Evolutionary conservation across 1,140 invertebrate species (phyloP), one percentile per base, ranked within the genome.

Genomic region (Procambarus virginalis): DNA sequence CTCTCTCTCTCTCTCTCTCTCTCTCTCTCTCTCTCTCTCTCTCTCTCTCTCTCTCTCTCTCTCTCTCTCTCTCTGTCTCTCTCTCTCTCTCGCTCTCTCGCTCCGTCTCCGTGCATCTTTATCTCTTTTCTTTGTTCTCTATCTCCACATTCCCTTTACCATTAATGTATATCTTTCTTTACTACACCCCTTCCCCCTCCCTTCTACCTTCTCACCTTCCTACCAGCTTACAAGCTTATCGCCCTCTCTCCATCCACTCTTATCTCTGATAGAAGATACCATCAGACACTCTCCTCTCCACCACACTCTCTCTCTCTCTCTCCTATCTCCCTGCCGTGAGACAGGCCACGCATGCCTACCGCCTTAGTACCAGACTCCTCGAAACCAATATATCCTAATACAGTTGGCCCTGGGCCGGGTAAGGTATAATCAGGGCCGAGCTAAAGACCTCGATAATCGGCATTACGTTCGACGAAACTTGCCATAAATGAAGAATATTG

Each of bases 41-140:
- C 77, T 45, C 34, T 79, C 34, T 34, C 34, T 34, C 77, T 79
- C 77, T 79, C 77, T 79, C 34, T 79, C 77, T 79, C 20, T 75
- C 17, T 51, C 48, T 81, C 2, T 78, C 76, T 46, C 76, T 46
- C 76, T 45, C 45, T 78, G 6, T 78, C 45, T 78, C 76, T 78
- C 45, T 78, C 76, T 46, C 45, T 6, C 76, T 6, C 76, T 78
- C 34, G 6, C n/a, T 46, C 76, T 45, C 76, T 78, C 45, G 5
- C n/a, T 78, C 76, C 49, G 4, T 78, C 76, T 78, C 45, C 17
- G 17, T 8, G 6, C 9, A 45, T 12, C 48, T 68, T 48, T 34
- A 9, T 83, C 64, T 68, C 22, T 64, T 58, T 34, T 1, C 64
- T 48, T 68, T 22, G 45, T 58, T 17, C 48, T 20, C 81, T 46